Evolutionary conservation across 2,797 vertebrate species (phyloP).

Genomic region (Rhadinocentrus ornatus): DNA sequence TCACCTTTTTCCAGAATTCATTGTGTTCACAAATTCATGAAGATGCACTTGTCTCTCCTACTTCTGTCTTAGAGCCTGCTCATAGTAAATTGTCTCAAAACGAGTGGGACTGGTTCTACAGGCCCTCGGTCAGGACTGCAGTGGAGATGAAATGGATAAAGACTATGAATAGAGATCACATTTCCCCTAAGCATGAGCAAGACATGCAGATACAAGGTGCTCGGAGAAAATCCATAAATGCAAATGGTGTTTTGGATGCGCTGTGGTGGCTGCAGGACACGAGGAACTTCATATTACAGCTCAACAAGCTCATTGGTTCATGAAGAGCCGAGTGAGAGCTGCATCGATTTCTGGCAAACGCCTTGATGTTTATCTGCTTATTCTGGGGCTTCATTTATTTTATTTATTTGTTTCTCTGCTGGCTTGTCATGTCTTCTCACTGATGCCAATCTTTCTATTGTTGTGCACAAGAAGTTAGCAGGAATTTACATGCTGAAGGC

Average conservation of each 20-base stretch:
- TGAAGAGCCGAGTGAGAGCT: slow-evolving; percentile 46
- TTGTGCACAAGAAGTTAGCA: slow-evolving; percentile 20
- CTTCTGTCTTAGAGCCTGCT: slow-evolving; percentile 17
- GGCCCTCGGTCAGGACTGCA: slow-evolving; percentile 46
- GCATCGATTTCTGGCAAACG: slow-evolving; percentile 68
- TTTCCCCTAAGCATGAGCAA: slow-evolving; percentile 59
- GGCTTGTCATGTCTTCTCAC: slow-evolving; percentile 17
- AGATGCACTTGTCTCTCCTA: slow-evolving; percentile 1
- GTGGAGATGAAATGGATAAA: slow-evolving; percentile 69
- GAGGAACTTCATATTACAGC: slow-evolving; percentile 66
- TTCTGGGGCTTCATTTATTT: slow-evolving; percentile 19
- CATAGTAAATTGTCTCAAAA: slow-evolving; percentile 33
- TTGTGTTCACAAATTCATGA: slow-evolving; percentile 34
- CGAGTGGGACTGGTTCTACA: slow-evolving; percentile 43
- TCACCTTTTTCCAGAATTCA: slow-evolving; percentile 16
- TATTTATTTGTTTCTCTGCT: slow-evolving; percentile 20
- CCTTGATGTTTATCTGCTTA: slow-evolving; percentile 60
- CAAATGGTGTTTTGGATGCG: slow-evolving; percentile 69
- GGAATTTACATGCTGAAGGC: slow-evolving; percentile 14
- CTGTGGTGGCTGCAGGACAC: slow-evolving; percentile 67
- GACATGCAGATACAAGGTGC: slow-evolving; percentile 59
- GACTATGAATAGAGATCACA: slow-evolving; percentile 69
- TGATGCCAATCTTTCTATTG: slow-evolving; percentile 43
- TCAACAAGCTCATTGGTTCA: slow-evolving; percentile 58
- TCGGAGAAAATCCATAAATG: slow-evolving; percentile 77